Evolutionary conservation across 2,888 invertebrate species (phyloP), one percentile per base, ranked within the genome.

Genomic region (Taenaris catops): DNA sequence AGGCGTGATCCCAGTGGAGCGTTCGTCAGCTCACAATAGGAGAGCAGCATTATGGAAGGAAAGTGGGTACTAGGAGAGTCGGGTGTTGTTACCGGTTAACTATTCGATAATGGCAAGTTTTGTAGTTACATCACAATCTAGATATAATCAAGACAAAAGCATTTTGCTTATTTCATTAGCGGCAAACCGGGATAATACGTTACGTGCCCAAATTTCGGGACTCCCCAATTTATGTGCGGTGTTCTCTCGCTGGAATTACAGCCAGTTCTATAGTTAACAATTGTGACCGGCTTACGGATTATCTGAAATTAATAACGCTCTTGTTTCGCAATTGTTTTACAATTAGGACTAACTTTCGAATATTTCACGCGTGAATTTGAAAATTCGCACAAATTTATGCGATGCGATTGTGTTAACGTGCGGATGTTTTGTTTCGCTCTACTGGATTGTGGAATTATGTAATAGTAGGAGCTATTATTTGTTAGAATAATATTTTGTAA

Each of bases 141-240:
- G 36, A 35, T 36, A 33, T 44, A 41, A 41, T 42, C 25, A 41
- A 42, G 44, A 38, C 35, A 36, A 44, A 37, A 41, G 49, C 48
- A 57, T 58, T 51, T 49, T 42, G 49, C 38, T 55, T 57, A 60
- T 63, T 63, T 58, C 53, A 53, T 59, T 55, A 57, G 46, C 52
- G 48, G 42, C n/a, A n/a, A n/a, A 21, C 33, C 28, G 33, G 41
- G 43, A 35, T 52, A 53, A 49, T 52, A 48, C 46, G 58, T 49
- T 51, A 49, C 56, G 58, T 51, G 59, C 49, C 52, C 47, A 51
- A 53, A 57, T 57, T 57, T 50, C 45, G 44, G 38, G 47, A 42
- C 49, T 50, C 51, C 8, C 53, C 48, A 55, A 63, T 58, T 58
- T 56, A 57, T 51, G 51, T 50, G 53, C 50, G 51, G 55, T 37